phyloP scores from a whole-genome alignment of 2,888 invertebrate species.

The Clusia tigrina region DNA sequence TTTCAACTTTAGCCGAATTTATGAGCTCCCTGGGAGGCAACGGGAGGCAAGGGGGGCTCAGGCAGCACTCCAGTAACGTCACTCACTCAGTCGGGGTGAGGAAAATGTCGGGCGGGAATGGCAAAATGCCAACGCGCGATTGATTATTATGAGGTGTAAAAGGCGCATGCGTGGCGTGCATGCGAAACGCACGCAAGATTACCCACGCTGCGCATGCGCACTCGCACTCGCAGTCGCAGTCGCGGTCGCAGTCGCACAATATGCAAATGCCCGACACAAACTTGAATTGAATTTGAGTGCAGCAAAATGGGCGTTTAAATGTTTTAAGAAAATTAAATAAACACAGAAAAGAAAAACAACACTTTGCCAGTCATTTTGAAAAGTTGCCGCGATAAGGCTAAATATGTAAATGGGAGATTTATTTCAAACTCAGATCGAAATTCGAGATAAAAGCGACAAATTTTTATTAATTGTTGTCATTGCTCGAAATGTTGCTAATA shows the following conservation, averaged over 20 bases:
- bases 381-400: background rate
- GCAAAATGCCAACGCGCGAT: background rate
- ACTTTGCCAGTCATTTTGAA: background rate
- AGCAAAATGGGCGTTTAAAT: background rate
- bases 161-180: slow-evolving; percentile 5
- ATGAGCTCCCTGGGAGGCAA: too few relatives aligned
- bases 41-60: background rate
- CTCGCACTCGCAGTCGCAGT: background rate
- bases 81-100: background rate
- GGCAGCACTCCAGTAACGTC: background rate
- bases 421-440: background rate
- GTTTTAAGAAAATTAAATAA: background rate
- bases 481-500: too few relatives aligned
- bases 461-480: slow-evolving; percentile 4
- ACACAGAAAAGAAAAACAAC: background rate
- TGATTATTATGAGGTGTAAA: background rate
- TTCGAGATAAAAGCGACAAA: slow-evolving; percentile 1
- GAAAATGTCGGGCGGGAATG: background rate
- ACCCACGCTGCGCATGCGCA: background rate
- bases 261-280: background rate
- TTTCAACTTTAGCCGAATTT: too few relatives aligned
- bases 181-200: background rate
- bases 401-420: too few relatives aligned
- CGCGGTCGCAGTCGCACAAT: background rate
- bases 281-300: background rate